Percentiles rank a stretch among this genome's conserved stretches.
These are phyloP conservation scores for Pogonomyrmex californicus DNA, from an alignment of 1,140 invertebrate species.

Conservation along the genomic window DNA sequence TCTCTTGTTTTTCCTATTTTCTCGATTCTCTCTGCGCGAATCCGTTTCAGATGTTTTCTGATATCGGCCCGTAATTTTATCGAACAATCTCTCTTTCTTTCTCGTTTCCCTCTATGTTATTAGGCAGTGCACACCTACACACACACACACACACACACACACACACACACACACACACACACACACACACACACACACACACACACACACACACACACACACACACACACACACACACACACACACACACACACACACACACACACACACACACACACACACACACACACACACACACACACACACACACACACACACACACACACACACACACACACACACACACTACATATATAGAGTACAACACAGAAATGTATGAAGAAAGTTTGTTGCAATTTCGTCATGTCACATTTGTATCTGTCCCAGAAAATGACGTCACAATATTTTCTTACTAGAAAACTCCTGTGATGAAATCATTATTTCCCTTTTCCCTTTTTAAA, in stretches of 20 bases:
- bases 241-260: too few relatives aligned
- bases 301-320: too few relatives aligned
- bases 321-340: too few relatives aligned
- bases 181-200: too few relatives aligned
- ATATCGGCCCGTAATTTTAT: constrained; percentile 63
- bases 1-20: constrained; percentile 58
- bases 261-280: too few relatives aligned
- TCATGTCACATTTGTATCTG: background rate
- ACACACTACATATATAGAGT: background rate
- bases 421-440: background rate
- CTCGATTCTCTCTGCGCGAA: constrained; percentile 20
- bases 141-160: too few relatives aligned
- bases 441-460: background rate
- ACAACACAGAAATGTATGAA: background rate
- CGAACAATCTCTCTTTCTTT: constrained; percentile 28
- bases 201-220: too few relatives aligned
- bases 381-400: background rate
- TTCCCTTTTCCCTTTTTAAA: background rate
- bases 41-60: constrained; percentile 45
- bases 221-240: too few relatives aligned
- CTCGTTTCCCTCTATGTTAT: background rate
- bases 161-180: too few relatives aligned
- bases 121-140: too few relatives aligned
- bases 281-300: too few relatives aligned
- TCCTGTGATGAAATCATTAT: background rate